Base-by-base conservation (phyloP, 2,797 vertebrate genomes). In the Eospalax fontanierii region DNA sequence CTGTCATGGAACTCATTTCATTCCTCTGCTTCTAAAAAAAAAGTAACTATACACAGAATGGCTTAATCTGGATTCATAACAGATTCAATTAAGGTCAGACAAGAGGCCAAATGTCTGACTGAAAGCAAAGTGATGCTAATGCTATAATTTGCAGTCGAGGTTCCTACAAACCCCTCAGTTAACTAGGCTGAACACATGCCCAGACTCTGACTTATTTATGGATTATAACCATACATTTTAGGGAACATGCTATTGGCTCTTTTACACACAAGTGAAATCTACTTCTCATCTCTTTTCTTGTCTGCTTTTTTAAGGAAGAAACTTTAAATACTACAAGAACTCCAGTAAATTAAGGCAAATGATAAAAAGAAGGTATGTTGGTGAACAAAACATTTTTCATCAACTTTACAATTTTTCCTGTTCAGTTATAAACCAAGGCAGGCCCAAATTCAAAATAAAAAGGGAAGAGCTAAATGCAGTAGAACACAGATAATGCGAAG, bases 221-320 rank as follows among this genome's bases (percentile, higher is more conserved):
- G 82, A 65, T 91, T 86, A 76, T 89, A 61, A 61, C 46, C 38
- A 84, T 22, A 76, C 46, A 80, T 50, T 75, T 90, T 92, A 85
- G 43, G 28, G 79, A 40, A 88, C 6, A 87, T 63, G 9, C 46
- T 81, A 78, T 35, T 93, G 33, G 54, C 33, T 78, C 30, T 81
- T 65, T 68, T 35, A 75, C 9, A 70, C 2, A 33, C 18, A 75
- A 28, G 43, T 61, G 4, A 91, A 94, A 14, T 2, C 80, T 59
- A 79, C 12, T 61, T 87, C 35, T 85, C 19, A 50, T 1, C 46
- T 30, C 28, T 15, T 1, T 10, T n/a, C 40, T 43, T 30, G 2
- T 26, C 5, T n/a, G n/a, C n/a, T 35, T 46, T n/a, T 59, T n/a
- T 16, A 5, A 6, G 9, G 12, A 91, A 93, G 14, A 87, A 95